Evolutionary conservation across 2,797 vertebrate genomes (phyloP), one percentile per base, ranked within the genome.

Genomic region (Nyctalus aviator): DNA sequence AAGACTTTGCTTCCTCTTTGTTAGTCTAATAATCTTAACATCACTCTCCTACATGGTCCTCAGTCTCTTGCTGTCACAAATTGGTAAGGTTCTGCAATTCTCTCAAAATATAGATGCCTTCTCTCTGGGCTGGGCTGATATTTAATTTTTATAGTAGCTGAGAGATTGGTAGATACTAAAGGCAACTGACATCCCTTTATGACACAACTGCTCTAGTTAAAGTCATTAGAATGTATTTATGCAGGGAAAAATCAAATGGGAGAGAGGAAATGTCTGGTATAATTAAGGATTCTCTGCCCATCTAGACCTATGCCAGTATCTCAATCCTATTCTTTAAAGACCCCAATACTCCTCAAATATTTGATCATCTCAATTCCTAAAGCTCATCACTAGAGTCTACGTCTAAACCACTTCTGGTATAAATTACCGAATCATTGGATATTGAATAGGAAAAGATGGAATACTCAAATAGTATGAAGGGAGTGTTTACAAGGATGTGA

Each of bases 1-100:
- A 88, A 84, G 30, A 8, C 30, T 12, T 93, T 32, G 7, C 20
- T 86, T 73, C 8, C 14, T 68, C 85, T 85, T 81, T 78, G 6
- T 94, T 90, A 64, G 66, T 89, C 12, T 62, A 46, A 66, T 83
- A 30, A 72, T 55, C 2, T 73, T 55, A 86, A 71, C 13, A 75
- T 72, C 50, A 62, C 15, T 87, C 17, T 59, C 25, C 12, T 30
- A 35, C 27, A 14, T 25, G 13, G 30, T 21, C 5, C 11, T 17
- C 4, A 71, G n/a, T 76, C 30, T 87, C 41, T 35, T 76, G 55
- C 6, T 25, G 76, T 27, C 3, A 71, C 5, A 66, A 71, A 30
- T 32, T 46, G 27, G 20, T 84, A 53, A 50, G 12, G 3, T 21
- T 77, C 25, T 78, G 23, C 4, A 69, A 48, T 10, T 46, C 21